Conservation (phyloP, 2,113 vertebrate genomes). For the cat (Felis catus) region F.catus_Fca126_mat1.0 CM031414.1:10622501-10623000, state of each 20-base stretch:
- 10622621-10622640: background rate
- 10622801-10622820: background rate
- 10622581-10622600: background rate
- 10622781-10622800: background rate
- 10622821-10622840: background rate
- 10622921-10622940: background rate
- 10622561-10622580: fast-evolving
- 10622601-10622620: fast-evolving
- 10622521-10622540: fast-evolving
- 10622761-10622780: background rate
- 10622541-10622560: background rate
- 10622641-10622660: background rate
- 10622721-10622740: background rate
- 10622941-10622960: background rate
- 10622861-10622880: background rate
- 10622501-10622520: fast-evolving
- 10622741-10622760: background rate
- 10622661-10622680: background rate
- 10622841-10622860: background rate
- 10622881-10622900: background rate
- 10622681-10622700: background rate
- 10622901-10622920: background rate
- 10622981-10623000: background rate
- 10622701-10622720: background rate
- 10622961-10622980: background rate